Base-by-base conservation (phyloP, 53 echinoderm and acorn worm genomes). In the Echinometra lucunter region DNA sequence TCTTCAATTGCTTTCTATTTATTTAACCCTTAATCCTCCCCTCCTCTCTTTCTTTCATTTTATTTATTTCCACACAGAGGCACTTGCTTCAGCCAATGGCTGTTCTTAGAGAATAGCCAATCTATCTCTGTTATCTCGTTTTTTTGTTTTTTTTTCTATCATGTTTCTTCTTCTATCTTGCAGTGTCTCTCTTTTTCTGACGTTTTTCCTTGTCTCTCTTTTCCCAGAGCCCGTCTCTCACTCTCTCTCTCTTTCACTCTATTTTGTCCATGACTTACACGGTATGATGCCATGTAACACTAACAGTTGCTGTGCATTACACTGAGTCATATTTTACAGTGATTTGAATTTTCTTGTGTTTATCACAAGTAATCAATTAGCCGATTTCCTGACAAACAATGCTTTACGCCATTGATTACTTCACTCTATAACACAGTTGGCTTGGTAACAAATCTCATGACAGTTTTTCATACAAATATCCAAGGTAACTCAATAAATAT, bases 351-450 rank as follows among this genome's bases (percentile, higher is more conserved):
- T 47, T 83, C 44, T 45, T 85, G 49, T 85, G 19, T 47, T 47
- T 13, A 4, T 47, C 17, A 15, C 85, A 85, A 85, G 85, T 85
- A 85, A 85, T 85, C 85, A 85, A 85, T 85, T 85, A 85, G 49
- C 85, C 28, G 37, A 47, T 45, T 85, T 85, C 85, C 85, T 85
- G 49, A 42, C 85, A 85, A 85, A 85, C 45, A 85, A 45, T 85
- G 85, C 85, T 49, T 85, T n/a, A 49, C 9, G 45, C 27, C 85
- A 28, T 47, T 49, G 49, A 85, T n/a, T 85, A 85, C n/a, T 25
- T n/a, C 85, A 85, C 9, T 47, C 5, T 85, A 25, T 85, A 45
- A 47, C 45, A n/a, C 15, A 85, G 85, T 49, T 27, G 44, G 80
- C 49, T 40, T 78, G 78, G 40, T 78, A 38, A 78, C 78, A 1